Evolutionary conservation across 2,113 vertebrate species (phyloP), one percentile per base, ranked within the genome.

Genomic region (Rhabdomys dilectus): DNA sequence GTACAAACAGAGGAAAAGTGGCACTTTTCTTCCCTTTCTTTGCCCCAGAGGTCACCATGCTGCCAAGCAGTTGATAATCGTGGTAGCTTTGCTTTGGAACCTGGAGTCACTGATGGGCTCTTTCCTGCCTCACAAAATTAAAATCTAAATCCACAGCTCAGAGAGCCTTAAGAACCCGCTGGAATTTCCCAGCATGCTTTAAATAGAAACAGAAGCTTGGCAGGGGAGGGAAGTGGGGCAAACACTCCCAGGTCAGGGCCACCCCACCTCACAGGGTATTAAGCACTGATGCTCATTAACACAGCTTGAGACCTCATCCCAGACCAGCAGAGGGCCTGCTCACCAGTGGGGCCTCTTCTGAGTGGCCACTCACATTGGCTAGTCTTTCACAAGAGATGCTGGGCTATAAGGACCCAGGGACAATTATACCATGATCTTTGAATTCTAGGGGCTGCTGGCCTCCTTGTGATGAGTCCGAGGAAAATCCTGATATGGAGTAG

Each of bases 151-250:
- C 98, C 93, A 98, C 98, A 96, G 96, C 95, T 98, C 98, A 99
- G 97, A 98, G 98, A 98, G 95, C 76, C 96, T 94, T 96, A 97
- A 98, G 98, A 97, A 95, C 75, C 84, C 42, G 97, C 97, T 98
- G 98, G 98, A 98, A 98, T 98, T 98, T 98, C 96, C 98, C 96
- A 98, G 97, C 0, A 82, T 4, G 70, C 95, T 98, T 97, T 99
- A 99, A 99, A 98, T 97, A 98, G 98, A 99, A 98, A 98, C 98
- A 99, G 98, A 99, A 99, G 98, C 97, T 88, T 60, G 98, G 98
- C 96, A 98, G 75, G 96, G 70, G 58, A 96, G 96, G 86, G 89
- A 91, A 91, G 75, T 73, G 76, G 91, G 91, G 39, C 85, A 62
- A 92, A 95, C 34, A 85, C 87, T 95, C 94, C 56, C 62, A 93